phyloP scores from a whole-genome alignment of 2,888 invertebrate genomes.

The Cabera pusaria region DNA sequence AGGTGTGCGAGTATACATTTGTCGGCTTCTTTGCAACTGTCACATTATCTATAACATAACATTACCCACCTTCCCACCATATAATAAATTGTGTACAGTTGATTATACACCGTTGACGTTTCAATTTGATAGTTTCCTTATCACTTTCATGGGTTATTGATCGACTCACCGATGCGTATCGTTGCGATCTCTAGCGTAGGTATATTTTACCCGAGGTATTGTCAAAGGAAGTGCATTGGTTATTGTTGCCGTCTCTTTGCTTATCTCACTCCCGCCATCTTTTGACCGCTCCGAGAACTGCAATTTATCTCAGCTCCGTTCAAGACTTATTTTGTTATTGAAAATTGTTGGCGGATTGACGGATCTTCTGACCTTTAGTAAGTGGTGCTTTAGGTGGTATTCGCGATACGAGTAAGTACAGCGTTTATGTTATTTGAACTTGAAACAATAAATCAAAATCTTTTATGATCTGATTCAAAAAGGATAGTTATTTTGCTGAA shows the following conservation, averaged over 20 bases:
- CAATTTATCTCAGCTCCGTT: conserved; percentile 65
- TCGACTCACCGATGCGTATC: conserved; percentile 69
- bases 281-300: conserved; percentile 49
- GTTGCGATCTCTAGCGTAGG: conserved; percentile 57
- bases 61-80: conserved; percentile 34
- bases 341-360: conserved; percentile 60
- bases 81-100: conserved; percentile 51
- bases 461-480: conserved; percentile 10
- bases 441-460: conserved; percentile 19
- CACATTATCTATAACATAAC: conserved; percentile 3
- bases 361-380: conserved; percentile 39
- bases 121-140: conserved; percentile 73
- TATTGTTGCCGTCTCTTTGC: conserved; percentile 74
- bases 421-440: conserved; percentile 36
- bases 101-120: conserved; percentile 66
- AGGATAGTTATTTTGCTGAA: conserved; percentile 4
- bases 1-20: conserved; percentile 2
- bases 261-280: conserved; percentile 64
- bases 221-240: conserved; percentile 79
- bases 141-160: conserved; percentile 73
- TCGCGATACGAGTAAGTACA: conserved; percentile 32
- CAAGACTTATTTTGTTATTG: conserved; percentile 65
- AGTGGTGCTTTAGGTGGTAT: conserved; percentile 32
- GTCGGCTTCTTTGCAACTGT: background rate
- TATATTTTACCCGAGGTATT: conserved; percentile 70